Conservation (phyloP, 2,113 vertebrate genomes). For the Carassius carassius region DNA sequence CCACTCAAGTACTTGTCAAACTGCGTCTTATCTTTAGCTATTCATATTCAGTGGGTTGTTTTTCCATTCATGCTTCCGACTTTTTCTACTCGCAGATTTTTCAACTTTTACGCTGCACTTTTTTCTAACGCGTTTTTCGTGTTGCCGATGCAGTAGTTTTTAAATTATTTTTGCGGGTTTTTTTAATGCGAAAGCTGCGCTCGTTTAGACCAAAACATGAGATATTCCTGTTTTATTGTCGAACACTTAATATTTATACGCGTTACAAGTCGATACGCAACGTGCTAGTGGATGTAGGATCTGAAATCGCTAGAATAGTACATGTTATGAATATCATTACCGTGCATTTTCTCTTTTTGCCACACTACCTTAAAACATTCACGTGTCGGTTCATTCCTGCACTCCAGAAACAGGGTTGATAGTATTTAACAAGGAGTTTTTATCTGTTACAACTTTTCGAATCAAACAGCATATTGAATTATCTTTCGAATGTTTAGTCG, state of each 20-base stretch:
- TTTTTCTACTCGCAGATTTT: slow-evolving; percentile 78
- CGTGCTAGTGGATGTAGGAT: slow-evolving; percentile 51
- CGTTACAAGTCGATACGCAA: slow-evolving; percentile 15
- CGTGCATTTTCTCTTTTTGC: slow-evolving; percentile 25
- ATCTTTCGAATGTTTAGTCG: slow-evolving; percentile 45
- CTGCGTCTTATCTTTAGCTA: slow-evolving; percentile 70
- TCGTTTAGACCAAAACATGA: slow-evolving; percentile 53
- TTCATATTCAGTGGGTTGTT: not conserved
- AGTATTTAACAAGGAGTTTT: not conserved
- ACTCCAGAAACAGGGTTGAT: slow-evolving; percentile 22
- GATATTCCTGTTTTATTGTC: slow-evolving; percentile 22
- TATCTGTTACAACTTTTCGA: not conserved
- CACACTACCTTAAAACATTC: slow-evolving; percentile 43
- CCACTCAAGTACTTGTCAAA: slow-evolving; percentile 67
- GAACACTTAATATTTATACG: slow-evolving; percentile 59
- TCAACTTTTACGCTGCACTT: slow-evolving; percentile 77
- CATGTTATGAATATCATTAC: slow-evolving; percentile 52
- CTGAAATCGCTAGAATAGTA: slow-evolving; percentile 53
- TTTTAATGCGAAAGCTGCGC: slow-evolving; percentile 34
- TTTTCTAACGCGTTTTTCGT: slow-evolving; percentile 70
- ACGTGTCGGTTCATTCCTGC: slow-evolving; percentile 35
- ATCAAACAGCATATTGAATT: not conserved
- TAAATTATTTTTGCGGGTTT: slow-evolving; percentile 27
- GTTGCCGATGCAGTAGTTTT: slow-evolving; percentile 56
- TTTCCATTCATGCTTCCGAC: slow-evolving; percentile 49